Conservation (phyloP, 2,888 invertebrate species). For the Zeuzera pyrina region DNA sequence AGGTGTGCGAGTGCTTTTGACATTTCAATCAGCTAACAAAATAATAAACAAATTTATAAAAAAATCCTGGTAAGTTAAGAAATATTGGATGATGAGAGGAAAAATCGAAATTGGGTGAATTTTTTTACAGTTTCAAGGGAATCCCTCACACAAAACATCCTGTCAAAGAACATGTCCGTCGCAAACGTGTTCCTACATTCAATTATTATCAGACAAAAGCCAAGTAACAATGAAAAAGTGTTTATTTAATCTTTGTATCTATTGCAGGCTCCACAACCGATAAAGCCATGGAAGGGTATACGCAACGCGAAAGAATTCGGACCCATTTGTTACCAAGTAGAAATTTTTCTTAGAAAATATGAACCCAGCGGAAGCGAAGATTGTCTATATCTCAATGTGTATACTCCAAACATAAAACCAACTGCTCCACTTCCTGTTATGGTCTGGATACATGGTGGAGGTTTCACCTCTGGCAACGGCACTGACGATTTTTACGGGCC, state of each 20-base stretch:
- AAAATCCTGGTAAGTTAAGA: no score
- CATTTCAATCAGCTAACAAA: no score
- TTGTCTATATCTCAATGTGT: conserved; percentile 54
- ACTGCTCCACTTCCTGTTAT: conserved; percentile 35
- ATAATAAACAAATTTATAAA: no score
- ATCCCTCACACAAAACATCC: conserved; percentile 14
- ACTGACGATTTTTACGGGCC: conserved; percentile 45
- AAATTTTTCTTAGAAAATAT: conserved; percentile 15
- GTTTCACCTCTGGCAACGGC: conserved; percentile 37
- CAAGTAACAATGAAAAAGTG: no score
- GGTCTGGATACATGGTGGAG: conserved; percentile 54
- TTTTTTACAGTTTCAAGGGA: conserved; percentile 15
- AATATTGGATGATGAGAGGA: conserved; percentile 2
- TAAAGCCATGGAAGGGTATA: conserved; percentile 42
- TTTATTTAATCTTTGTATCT: no score
- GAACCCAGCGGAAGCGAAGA: conserved; percentile 29
- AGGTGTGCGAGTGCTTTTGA: no score
- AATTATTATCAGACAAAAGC: no score
- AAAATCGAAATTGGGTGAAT: conserved; percentile 11
- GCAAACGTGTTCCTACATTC: conserved; percentile 14
- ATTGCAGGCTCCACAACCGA: conserved; percentile 6
- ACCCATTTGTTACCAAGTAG: conserved; percentile 31
- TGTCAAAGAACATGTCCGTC: conserved; percentile 10
- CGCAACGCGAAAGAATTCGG: conserved; percentile 41
- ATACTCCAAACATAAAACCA: conserved; percentile 36